A percentile compares a stretch with the other conserved stretches of the same genome.
Conservation (phyloP, 2,113 vertebrate genomes). For the Hyperopisus bebe region DNA sequence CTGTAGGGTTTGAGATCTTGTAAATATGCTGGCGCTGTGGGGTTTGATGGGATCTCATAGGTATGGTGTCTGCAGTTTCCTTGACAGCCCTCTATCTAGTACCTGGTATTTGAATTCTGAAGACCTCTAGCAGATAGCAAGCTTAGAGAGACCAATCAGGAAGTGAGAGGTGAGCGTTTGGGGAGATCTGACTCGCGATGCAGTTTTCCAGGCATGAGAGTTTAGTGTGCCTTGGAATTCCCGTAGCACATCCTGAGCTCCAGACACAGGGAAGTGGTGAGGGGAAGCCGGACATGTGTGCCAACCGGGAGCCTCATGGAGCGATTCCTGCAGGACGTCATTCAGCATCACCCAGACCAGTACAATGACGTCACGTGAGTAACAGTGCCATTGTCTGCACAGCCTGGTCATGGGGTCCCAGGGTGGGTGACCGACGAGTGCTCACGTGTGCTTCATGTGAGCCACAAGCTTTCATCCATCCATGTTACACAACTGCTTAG, state of each 20-base stretch:
- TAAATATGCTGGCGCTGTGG: background rate
- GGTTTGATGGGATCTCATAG: background rate
- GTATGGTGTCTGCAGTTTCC: background rate
- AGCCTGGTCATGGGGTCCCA: background rate
- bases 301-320: conserved; percentile 69
- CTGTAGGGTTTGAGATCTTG: background rate
- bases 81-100: background rate
- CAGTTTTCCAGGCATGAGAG: background rate
- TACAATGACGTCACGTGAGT: conserved; percentile 73
- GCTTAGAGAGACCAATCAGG: background rate
- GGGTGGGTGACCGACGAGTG: background rate
- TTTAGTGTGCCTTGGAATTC: background rate
- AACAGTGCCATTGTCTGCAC: background rate
- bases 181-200: background rate
- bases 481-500: background rate
- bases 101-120: background rate
- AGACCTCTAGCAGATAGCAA: background rate
- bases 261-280: conserved; percentile 70
- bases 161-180: background rate
- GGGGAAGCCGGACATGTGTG: conserved; percentile 51
- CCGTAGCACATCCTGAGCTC: conserved; percentile 77
- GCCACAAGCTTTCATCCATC: background rate
- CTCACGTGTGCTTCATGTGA: background rate
- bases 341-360: conserved; percentile 73
- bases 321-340: conserved; percentile 84